Evolutionary conservation across 2,113 vertebrate species (phyloP), one percentile per base, ranked within the genome.

Genomic region (Colistium nudipinnis): DNA sequence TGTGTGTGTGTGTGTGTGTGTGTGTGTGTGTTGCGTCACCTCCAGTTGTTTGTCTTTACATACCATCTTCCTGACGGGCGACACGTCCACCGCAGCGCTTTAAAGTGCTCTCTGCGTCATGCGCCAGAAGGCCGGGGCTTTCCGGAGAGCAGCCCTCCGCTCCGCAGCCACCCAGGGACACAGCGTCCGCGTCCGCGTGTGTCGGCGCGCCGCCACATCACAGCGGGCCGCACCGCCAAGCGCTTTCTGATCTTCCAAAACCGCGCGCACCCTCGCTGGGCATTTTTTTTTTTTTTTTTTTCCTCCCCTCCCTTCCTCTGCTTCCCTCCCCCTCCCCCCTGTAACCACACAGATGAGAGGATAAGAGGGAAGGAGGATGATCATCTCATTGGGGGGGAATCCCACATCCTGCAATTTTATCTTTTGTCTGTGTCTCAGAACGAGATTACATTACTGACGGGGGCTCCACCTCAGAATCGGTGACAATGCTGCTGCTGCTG

Each of bases 351-450:
- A 74, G 66, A 88, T 65, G 78, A 84, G 77, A 20, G 65, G 62
- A 69, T 24, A 62, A 66, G 61, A 78, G 64, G 74, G 54, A 69
- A 81, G 55, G 79, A 27, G 65, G 57, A 75, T 75, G 66, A 74
- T 63, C 77, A 68, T 74, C 75, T 78, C 72, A 73, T 53, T n/a
- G 13, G 19, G 30, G 70, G 70, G 70, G 77, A 67, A 67, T 74
- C 74, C 84, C 84, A 87, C 89, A 87, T 89, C 85, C 87, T 89
- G 80, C 53, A 76, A 77, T 76, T 76, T 75, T 38, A 78, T 80
- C 69, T 64, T 35, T 62, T 64, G 52, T 74, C 69, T 67, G 49
- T 57, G 43, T 52, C 20, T 52, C 54, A 63, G 44, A 61, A 62
- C 36, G 36, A 44, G 60, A 82, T 63, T 63, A 52, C 17, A 31